Percentiles rank a stretch among this genome's conserved stretches.
Evolutionary conservation across 2,113 vertebrate genomes (phyloP).

Genomic region (mouse (Mus musculus)): DNA sequence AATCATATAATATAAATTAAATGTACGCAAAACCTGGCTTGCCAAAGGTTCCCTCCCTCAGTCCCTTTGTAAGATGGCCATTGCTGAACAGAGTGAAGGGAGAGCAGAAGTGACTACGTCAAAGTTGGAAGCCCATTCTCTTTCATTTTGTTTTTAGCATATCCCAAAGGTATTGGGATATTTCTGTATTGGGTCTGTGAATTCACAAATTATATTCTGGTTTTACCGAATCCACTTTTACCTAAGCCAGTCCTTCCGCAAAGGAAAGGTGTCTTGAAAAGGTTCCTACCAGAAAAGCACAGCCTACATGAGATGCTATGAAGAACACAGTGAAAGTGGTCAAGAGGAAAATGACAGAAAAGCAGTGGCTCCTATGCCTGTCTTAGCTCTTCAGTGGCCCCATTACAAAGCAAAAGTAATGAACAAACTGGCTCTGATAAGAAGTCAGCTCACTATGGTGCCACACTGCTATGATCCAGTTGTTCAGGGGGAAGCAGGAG

Average conservation of each 20-base stretch:
- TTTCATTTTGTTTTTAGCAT: slow-evolving; percentile 34
- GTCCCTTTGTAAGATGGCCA: background rate
- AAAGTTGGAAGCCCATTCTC: background rate
- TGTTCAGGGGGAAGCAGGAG: background rate
- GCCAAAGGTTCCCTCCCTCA: background rate
- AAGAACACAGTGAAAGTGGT: background rate
- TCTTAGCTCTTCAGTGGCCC: background rate
- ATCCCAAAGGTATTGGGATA: background rate
- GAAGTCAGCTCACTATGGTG: background rate
- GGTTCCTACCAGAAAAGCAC: slow-evolving; percentile 51
- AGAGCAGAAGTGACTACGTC: background rate
- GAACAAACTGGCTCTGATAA: slow-evolving; percentile 20
- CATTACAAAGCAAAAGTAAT: background rate
- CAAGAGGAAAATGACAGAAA: slow-evolving; percentile 26
- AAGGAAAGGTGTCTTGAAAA: slow-evolving; percentile 65
- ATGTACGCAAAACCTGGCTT: background rate
- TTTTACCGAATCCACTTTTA: background rate
- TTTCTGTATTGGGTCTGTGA: slow-evolving; percentile 31
- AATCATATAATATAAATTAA: background rate
- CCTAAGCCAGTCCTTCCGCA: slow-evolving; percentile 22
- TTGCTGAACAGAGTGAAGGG: background rate
- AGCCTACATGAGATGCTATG: slow-evolving; percentile 13
- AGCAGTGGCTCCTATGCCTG: background rate
- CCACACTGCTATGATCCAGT: background rate
- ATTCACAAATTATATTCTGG: slow-evolving; percentile 34